A percentile compares a stretch with the other conserved stretches of the same genome.
These are phyloP conservation scores for Romanomermis culicivorax DNA, from an alignment of 2,888 invertebrate species.

Conservation along the genomic window DNA sequence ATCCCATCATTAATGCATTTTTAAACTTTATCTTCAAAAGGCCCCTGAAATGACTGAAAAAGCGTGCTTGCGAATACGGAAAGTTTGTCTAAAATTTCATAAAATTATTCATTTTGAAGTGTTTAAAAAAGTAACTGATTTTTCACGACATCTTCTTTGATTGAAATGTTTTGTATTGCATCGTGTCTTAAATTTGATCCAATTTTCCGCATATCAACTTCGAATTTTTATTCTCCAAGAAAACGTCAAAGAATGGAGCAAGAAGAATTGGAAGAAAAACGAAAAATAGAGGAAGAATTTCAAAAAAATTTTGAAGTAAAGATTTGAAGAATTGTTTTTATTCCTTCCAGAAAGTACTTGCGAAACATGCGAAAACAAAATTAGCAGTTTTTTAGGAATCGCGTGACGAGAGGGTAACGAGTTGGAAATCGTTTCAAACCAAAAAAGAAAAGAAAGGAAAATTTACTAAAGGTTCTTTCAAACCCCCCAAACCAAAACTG, in stretches of 20 bases:
- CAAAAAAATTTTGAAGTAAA: slow-evolving; percentile 89
- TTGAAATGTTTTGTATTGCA: too few relatives aligned
- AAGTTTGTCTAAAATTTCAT: too few relatives aligned
- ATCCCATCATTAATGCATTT: slow-evolving; percentile 13
- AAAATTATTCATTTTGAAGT: too few relatives aligned
- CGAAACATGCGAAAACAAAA: not conserved
- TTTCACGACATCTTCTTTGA: too few relatives aligned
- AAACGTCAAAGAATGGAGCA: slow-evolving; percentile 81
- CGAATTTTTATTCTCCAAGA: slow-evolving; percentile 34
- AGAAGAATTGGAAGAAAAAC: slow-evolving; percentile 70
- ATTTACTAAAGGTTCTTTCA: slow-evolving; percentile 22
- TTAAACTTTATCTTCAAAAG: slow-evolving; percentile 13
- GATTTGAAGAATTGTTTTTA: too few relatives aligned
- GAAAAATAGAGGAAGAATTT: slow-evolving; percentile 79
- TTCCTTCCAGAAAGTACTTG: not conserved
- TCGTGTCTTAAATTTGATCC: too few relatives aligned
- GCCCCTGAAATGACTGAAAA: not conserved
- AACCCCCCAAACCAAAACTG: slow-evolving; percentile 21
- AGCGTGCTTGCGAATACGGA: not conserved
- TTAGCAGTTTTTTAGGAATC: slow-evolving; percentile 16
- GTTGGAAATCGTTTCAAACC: slow-evolving; percentile 22
- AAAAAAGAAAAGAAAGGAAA: slow-evolving; percentile 20
- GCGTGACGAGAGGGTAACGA: slow-evolving; percentile 24
- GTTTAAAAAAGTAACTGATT: too few relatives aligned
- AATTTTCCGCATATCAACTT: too few relatives aligned